Base-by-base conservation (phyloP, 2,888 invertebrate species). In the Petrophora chlorosata region DNA sequence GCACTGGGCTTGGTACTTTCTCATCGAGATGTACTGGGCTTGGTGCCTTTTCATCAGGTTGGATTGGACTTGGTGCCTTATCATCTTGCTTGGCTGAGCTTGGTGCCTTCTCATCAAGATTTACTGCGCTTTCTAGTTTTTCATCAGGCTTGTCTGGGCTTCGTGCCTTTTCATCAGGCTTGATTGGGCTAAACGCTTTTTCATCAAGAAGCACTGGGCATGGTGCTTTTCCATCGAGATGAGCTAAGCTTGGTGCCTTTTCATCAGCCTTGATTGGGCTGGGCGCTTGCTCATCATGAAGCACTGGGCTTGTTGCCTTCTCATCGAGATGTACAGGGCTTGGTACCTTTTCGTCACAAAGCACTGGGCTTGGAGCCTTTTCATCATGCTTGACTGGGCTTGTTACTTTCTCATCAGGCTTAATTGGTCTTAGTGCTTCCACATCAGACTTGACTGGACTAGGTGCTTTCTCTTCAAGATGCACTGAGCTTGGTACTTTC, bases 31-130 rank as follows among this genome's bases (percentile, higher is more conserved):
- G n/a, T n/a, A n/a, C n/a, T n/a, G n/a, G n/a, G n/a, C n/a, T n/a
- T n/a, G n/a, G 10, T 25, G 12, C 26, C 12, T 26, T 26, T 1
- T 26, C 34, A 0, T 30, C 13, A 10, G n/a, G n/a, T n/a, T 58
- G 46, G 0, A 40, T 43, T 3, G 45, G 49, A 13, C 53, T 64
- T 0, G 42, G 35, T 3, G 40, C 15, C n/a, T 57, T 57, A 0
- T 58, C 48, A 1, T 57, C 49, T 0, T 41, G 26, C 15, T 48
- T 43, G 1, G 39, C 26, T 0, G 54, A 48, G 15, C n/a, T 17
- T 0, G n/a, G 43, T 5, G 10, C 5, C 10, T 38, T 60, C 12
- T 30, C 28, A 15, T 35, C 35, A 5, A 0, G 12, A 13, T 28
- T 13, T 2, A 28, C 13, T 13, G 13, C 5, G 25, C 25, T 30